Conservation (phyloP, 2,797 vertebrate genomes). For the Sylvia borin region DNA sequence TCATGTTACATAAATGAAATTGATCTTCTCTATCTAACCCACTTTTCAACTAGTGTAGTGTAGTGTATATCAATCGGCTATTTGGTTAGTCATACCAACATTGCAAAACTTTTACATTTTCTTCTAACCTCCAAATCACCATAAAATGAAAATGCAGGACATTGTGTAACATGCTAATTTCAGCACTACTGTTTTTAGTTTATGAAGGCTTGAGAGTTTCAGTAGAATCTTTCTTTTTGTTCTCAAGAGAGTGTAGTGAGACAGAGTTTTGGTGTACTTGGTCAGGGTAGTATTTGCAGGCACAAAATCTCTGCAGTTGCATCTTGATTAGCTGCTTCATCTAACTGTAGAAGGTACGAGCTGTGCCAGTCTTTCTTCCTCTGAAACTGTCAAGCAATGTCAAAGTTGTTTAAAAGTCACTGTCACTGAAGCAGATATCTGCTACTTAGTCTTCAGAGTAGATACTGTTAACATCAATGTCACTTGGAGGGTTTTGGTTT, state of each 20-base stretch:
- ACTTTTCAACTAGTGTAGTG: not conserved
- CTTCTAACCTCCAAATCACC: not conserved
- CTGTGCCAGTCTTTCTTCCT: not conserved
- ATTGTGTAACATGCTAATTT: not conserved
- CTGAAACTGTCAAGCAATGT: not conserved
- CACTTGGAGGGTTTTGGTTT: slow-evolving; percentile 42
- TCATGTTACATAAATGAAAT: not conserved
- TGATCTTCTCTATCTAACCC: not conserved
- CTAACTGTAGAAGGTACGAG: not conserved
- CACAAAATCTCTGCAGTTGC: not conserved
- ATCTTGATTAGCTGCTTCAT: not conserved
- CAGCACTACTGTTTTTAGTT: not conserved
- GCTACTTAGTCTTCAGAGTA: not conserved
- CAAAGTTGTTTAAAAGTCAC: not conserved
- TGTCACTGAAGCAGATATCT: not conserved
- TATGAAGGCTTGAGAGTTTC: not conserved
- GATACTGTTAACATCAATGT: slow-evolving; percentile 12
- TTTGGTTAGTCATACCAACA: not conserved
- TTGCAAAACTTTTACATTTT: not conserved
- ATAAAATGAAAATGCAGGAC: not conserved
- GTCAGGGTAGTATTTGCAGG: not conserved
- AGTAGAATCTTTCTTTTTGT: not conserved
- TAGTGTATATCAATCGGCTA: not conserved
- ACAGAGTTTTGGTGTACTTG: not conserved
- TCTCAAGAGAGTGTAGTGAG: not conserved